A percentile compares a stretch with the other conserved stretches of the same genome.
phyloP scores from a whole-genome alignment of 1,140 invertebrate genomes.

The Aphelinus certus region DNA sequence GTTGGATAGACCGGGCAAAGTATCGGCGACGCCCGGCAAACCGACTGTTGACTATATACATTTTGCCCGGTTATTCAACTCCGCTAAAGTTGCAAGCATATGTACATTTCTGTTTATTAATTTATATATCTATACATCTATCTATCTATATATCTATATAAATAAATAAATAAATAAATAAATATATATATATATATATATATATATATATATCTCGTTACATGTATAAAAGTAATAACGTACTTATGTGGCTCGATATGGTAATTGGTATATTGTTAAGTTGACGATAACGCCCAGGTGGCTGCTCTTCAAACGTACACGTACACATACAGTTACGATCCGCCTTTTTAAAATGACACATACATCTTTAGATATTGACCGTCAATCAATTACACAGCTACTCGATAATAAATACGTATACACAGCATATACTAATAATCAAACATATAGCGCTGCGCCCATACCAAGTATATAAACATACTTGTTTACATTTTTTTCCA shows the following conservation, averaged over 20 bases:
- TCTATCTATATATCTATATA: conserved; percentile 10
- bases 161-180: background rate
- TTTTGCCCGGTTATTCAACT: no score
- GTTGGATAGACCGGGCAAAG: no score
- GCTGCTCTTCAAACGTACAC: background rate
- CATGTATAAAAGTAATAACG: conserved; percentile 36
- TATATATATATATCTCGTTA: conserved; percentile 22
- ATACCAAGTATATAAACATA: conserved; percentile 4
- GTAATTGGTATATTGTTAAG: conserved; percentile 40
- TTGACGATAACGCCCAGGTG: conserved; percentile 25
- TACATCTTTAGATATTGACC: no score
- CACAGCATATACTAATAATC: no score
- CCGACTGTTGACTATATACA: no score
- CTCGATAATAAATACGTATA: no score
- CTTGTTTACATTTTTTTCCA: conserved; percentile 8
- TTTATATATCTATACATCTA: background rate
- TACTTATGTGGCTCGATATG: conserved; percentile 39
- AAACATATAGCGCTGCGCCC: background rate
- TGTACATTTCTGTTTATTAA: background rate
- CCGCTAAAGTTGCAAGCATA: background rate
- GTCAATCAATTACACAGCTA: no score
- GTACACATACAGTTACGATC: background rate
- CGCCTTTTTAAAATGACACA: background rate
- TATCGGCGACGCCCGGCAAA: no score
- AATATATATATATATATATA: conserved; percentile 18